Percentiles rank a stretch among this genome's conserved stretches.
These are phyloP conservation scores for Myopa testacea DNA, from an alignment of 2,888 invertebrate species.

Conservation along the genomic window DNA sequence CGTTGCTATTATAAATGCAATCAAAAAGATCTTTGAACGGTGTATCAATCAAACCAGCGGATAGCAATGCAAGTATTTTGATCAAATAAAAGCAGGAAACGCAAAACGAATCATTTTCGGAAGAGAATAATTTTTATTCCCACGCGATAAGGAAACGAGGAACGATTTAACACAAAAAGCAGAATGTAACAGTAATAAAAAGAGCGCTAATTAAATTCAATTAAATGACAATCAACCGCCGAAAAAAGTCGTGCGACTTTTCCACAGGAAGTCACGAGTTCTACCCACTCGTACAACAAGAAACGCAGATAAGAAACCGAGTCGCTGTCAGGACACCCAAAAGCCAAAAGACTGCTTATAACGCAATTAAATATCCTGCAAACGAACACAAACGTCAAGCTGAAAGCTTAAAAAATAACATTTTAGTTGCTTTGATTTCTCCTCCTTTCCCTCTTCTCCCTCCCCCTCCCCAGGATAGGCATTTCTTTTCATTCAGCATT, in stretches of 20 bases:
- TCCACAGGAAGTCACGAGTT: slow-evolving; percentile 43
- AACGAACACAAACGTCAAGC: slow-evolving; percentile 44
- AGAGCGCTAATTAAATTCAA: slow-evolving; percentile 66
- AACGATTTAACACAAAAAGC: not conserved
- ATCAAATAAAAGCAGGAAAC: too few relatives aligned
- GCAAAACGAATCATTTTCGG: too few relatives aligned
- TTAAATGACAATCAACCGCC: slow-evolving; percentile 67
- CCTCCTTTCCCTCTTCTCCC: slow-evolving; percentile 43
- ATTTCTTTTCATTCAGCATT: slow-evolving; percentile 29
- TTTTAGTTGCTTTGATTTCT: slow-evolving; percentile 55
- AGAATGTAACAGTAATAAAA: slow-evolving; percentile 26
- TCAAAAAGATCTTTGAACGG: too few relatives aligned
- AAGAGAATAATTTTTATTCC: not conserved
- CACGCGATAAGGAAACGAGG: not conserved
- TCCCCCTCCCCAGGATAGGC: not conserved
- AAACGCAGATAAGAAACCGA: slow-evolving; percentile 39
- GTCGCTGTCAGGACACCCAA: slow-evolving; percentile 34
- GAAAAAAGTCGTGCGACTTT: slow-evolving; percentile 43
- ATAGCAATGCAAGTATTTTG: too few relatives aligned
- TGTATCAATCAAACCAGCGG: too few relatives aligned
- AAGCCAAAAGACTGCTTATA: slow-evolving; percentile 46
- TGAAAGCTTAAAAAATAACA: slow-evolving; percentile 53
- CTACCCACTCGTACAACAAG: slow-evolving; percentile 1
- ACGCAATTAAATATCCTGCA: slow-evolving; percentile 52
- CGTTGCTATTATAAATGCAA: too few relatives aligned